These are phyloP conservation scores for Hirtodrosophila trivittata DNA, from an alignment of 2,888 invertebrate genomes.

Conservation along the genomic window DNA sequence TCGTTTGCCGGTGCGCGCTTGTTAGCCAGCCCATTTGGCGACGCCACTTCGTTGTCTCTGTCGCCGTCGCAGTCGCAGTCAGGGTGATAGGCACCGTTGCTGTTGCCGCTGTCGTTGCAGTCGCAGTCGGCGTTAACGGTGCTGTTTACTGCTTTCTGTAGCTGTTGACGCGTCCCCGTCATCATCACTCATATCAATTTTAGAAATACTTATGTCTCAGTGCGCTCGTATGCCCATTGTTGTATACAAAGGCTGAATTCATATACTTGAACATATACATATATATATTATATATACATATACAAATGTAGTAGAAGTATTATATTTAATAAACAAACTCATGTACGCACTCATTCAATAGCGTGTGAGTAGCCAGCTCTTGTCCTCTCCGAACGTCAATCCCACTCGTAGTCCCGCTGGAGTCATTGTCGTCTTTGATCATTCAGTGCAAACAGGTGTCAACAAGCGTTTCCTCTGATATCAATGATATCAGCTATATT, in stretches of 20 bases:
- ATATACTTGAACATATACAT: not conserved
- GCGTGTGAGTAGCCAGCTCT: not conserved
- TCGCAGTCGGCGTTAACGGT: slow-evolving; percentile 6
- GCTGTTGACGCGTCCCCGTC: not conserved
- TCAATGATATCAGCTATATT: slow-evolving; percentile 18
- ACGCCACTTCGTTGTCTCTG: slow-evolving; percentile 17
- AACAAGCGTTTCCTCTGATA: not conserved
- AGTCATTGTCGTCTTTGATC: slow-evolving; percentile 13
- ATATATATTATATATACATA: not conserved
- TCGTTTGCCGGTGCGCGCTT: slow-evolving; percentile 63
- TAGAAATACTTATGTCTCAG: slow-evolving; percentile 44
- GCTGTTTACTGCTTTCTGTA: not conserved
- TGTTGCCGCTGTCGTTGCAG: slow-evolving; percentile 13
- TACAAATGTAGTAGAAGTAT: slow-evolving; percentile 6
- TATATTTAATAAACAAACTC: slow-evolving; percentile 5
- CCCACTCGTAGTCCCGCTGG: not conserved
- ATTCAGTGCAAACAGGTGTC: slow-evolving; percentile 6
- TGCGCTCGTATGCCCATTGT: slow-evolving; percentile 41
- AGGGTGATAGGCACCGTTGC: slow-evolving; percentile 1
- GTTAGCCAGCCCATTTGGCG: slow-evolving; percentile 53
- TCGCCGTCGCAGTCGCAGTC: slow-evolving; percentile 19
- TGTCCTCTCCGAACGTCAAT: not conserved
- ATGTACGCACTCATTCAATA: slow-evolving; percentile 12
- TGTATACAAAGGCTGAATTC: not conserved
- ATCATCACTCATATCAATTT: slow-evolving; percentile 45